Evolutionary conservation across 2,888 invertebrate genomes (phyloP), one percentile per base, ranked within the genome.

Genomic region (Hypercompe scribonia): DNA sequence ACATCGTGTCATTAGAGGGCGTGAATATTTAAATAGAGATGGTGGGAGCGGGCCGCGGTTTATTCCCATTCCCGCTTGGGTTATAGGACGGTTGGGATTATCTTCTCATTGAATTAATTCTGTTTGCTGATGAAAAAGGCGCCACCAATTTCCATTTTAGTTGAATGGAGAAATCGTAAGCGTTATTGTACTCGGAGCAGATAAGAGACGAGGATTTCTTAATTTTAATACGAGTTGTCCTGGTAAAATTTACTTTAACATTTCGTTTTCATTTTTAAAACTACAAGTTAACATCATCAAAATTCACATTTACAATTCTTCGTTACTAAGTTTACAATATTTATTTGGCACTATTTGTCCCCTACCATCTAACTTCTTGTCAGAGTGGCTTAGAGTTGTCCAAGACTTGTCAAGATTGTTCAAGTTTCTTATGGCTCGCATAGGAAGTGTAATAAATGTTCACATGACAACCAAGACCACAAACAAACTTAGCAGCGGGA

Each of bases 1-100:
- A 87, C 90, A 88, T 88, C 91, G 91, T 92, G 93, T 94, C 94
- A 94, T 94, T 94, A 94, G 92, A 91, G 92, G 92, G 91, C 90
- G 90, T 94, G 93, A 94, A 94, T 94, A 94, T 94, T 94, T 94
- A 91, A 94, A 90, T 89, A 89, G 90, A 91, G 88, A 89, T 87
- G 92, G 90, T 90, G 91, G 90, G 90, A 88, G 87, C 90, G 88
- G 87, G 84, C 88, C 90, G 88, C 90, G 89, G 90, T 88, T 87
- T 88, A 83, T 88, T 89, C 89, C 85, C 88, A 84, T 87, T 88
- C 89, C 90, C 90, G 89, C 88, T 88, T 86, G 88, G 88, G 88
- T 89, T 90, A 90, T 90, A 89, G 90, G 89, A 89, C 90, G 88
- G 90, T 86, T 86, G 91, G 92, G 92, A 93, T 93, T 91, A 92